phyloP scores from a whole-genome alignment of 1,140 invertebrate species.

The Micrasema minimum region DNA sequence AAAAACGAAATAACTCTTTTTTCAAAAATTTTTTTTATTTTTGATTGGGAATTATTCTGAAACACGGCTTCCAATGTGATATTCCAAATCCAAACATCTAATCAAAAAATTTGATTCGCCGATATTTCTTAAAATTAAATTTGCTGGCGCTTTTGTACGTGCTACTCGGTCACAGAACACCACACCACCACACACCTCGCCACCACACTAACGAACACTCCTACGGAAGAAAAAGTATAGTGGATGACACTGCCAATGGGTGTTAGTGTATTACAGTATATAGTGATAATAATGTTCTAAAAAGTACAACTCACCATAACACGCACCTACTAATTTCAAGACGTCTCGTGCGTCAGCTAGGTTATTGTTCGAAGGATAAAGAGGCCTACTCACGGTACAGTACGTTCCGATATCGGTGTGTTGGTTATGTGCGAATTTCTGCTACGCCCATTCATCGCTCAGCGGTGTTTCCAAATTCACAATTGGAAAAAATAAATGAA shows the following conservation, averaged over 20 bases:
- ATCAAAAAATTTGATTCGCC: neutral
- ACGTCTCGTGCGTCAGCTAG: slow-evolving; percentile 36
- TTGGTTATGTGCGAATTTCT: slow-evolving; percentile 28
- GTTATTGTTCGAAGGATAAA: slow-evolving; percentile 50
- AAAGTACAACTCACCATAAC: neutral
- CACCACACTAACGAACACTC: too few species aligned
- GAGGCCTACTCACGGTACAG: slow-evolving; percentile 1
- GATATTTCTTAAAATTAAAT: neutral
- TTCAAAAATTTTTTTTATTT: too few species aligned
- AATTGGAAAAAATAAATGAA: neutral
- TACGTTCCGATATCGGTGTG: slow-evolving; percentile 34
- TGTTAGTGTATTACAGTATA: too few species aligned
- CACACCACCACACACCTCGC: neutral
- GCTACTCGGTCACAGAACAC: slow-evolving; percentile 12
- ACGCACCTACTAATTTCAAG: slow-evolving; percentile 32
- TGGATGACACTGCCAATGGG: too few species aligned
- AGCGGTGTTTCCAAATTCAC: neutral
- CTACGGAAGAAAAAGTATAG: too few species aligned
- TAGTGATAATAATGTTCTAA: too few species aligned
- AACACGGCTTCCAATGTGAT: too few species aligned
- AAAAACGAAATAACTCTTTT: too few species aligned
- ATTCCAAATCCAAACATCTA: too few species aligned
- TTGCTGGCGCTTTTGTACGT: slow-evolving; percentile 5
- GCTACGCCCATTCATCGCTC: neutral
- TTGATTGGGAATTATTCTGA: too few species aligned